Evolutionary conservation across 1,140 invertebrate species (phyloP), one percentile per base, ranked within the genome.

Genomic region (Pseudomyrmex dendroicus): DNA sequence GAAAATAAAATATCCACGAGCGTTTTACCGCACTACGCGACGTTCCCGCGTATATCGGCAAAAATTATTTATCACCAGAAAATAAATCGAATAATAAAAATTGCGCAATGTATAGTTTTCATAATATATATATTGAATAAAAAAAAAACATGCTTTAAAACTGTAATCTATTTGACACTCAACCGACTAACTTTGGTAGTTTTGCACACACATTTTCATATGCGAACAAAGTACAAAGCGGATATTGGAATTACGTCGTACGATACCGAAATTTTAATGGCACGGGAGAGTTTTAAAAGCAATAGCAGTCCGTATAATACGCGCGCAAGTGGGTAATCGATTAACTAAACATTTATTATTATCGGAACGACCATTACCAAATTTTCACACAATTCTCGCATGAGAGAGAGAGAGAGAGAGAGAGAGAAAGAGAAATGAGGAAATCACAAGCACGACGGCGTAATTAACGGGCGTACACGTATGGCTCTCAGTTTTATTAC

Each of bases 291-390:
- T 48, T 68, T 68, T 56, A 22, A 10, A 78, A 67, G 12, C 20
- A 54, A 68, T 78, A 48, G 67, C 46, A 67, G 13, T 57, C 20
- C 15, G 25, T 25, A 25, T 25, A 25, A 25, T 25, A 25, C 3
- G 25, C 25, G 15, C 17, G 12, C 50, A 54, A 54, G 35, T 10
- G 10, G 12, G 4, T 12, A 56, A 56, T 78, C 63, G 63, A 57
- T 78, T 78, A 78, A 68, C 35, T 78, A 68, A 78, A 68, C 35
- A 67, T 67, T 9, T 52, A 57, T 67, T 67, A 77, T 77, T 67
- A 67, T 10, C 12, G n/a, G 62, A 13, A 8, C 44, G n/a, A 10
- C 10, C 9, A 67, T 44, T 67, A n/a, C 0, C 13, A 57, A 67
- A 77, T 67, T 12, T 67, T 67, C 50, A 35, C 25, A 56, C 17